A percentile compares a stretch with the other conserved stretches of the same genome.
Conservation (phyloP, 2,797 vertebrate species). For the Gambelia wislizenii region DNA sequence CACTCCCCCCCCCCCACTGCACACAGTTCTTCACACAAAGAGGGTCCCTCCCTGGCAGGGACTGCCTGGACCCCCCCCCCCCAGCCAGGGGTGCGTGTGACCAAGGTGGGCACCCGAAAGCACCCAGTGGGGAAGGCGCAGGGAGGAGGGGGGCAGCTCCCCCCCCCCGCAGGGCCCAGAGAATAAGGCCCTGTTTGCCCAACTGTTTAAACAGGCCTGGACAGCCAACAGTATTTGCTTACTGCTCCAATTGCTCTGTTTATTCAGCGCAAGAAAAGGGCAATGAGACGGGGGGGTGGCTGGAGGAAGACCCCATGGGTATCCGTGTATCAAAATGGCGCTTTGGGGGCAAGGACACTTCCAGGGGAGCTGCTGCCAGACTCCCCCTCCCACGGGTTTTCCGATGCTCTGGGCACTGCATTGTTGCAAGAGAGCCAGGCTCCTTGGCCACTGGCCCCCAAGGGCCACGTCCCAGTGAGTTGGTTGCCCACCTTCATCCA, state of each 20-base stretch:
- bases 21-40: too few relatives aligned
- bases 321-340: not conserved
- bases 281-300: too few relatives aligned
- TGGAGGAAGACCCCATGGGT: not conserved
- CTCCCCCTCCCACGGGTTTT: not conserved
- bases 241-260: not conserved
- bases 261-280: not conserved
- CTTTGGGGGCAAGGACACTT: not conserved
- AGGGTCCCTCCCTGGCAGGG: too few relatives aligned
- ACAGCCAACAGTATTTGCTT: not conserved
- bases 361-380: not conserved
- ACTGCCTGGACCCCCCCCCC: too few relatives aligned
- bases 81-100: too few relatives aligned
- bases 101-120: not conserved
- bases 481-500: not conserved
- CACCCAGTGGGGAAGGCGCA: too few relatives aligned
- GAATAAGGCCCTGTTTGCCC: not conserved
- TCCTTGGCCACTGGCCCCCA: not conserved
- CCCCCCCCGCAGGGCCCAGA: too few relatives aligned
- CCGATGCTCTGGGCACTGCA: not conserved
- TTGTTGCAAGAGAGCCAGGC: not conserved
- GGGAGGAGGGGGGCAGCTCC: too few relatives aligned
- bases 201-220: slow-evolving; percentile 14
- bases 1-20: too few relatives aligned
- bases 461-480: too few relatives aligned